Evolutionary conservation across 2,888 invertebrate genomes (phyloP).

Genomic region (Gari tellinella): DNA sequence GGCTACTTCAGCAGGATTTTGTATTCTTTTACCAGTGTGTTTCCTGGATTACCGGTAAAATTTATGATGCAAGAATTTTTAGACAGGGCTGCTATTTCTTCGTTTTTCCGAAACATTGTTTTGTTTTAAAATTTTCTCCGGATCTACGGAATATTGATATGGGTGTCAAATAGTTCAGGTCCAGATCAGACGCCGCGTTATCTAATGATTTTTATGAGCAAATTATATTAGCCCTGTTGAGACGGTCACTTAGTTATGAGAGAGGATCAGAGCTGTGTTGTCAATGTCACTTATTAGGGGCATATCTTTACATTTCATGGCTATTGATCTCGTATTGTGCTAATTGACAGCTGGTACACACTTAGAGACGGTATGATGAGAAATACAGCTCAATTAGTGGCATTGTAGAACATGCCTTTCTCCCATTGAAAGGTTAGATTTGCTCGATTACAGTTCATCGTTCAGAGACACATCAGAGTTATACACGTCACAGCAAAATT

Average conservation of each 20-base stretch:
- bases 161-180: too few species aligned
- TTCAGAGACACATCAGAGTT: too few species aligned
- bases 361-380: slow-evolving; percentile 10
- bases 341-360: slow-evolving; percentile 25
- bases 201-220: too few species aligned
- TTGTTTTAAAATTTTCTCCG: too few species aligned
- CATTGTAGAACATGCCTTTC: slow-evolving; percentile 28
- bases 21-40: slow-evolving; percentile 37
- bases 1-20: slow-evolving; percentile 37
- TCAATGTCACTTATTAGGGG: slow-evolving; percentile 26
- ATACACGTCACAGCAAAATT: too few species aligned
- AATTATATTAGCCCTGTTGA: too few species aligned
- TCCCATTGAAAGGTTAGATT: neutral
- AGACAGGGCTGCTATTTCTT: too few species aligned
- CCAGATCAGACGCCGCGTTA: too few species aligned
- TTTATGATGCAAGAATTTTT: slow-evolving; percentile 29
- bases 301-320: slow-evolving; percentile 23
- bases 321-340: slow-evolving; percentile 31
- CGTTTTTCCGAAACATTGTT: too few species aligned
- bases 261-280: slow-evolving; percentile 1
- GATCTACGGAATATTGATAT: too few species aligned
- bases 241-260: too few species aligned
- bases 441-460: too few species aligned
- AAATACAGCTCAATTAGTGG: slow-evolving; percentile 13
- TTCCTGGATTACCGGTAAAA: slow-evolving; percentile 33